Base-by-base conservation (phyloP, 1,140 invertebrate species). In the Anthonomus grandis region DNA sequence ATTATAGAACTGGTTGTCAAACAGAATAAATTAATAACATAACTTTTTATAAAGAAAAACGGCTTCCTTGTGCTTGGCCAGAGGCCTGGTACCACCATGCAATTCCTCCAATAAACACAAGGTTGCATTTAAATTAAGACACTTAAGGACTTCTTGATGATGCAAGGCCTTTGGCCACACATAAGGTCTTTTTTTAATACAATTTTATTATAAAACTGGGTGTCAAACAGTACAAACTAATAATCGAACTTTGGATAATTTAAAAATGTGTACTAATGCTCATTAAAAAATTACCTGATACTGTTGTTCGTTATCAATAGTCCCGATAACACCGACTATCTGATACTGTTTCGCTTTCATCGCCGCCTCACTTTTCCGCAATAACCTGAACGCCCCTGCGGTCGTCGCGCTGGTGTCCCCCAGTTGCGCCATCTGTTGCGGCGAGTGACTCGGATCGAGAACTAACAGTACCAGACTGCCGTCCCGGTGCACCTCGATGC, bases 331-430 rank as follows among this genome's bases (percentile, higher is more conserved):
- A 51, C 84, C 84, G 4, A 93, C 88, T 56, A 93, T 82, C 76
- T 95, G 91, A 75, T 93, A 95, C 73, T 93, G 90, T 41, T 82
- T 81, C 18, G 90, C 87, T 64, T 90, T 86, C 79, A 93, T 84
- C 0, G 86, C 83, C 27, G 81, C 75, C 12, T 86, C 75, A 27
- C 86, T 85, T 69, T 89, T 84, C 38, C 90, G 79, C 24, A 93
- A 77, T 27, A 89, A 80, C 38, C 87, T 76, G 74, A 91, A 79
- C 8, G 84, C 81, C 37, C 76, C 69, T 4, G 76, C 66, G n/a
- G 78, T 76, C 55, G 76, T 79, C n/a, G n/a, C n/a, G 51, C 74
- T 76, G 48, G 76, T 81, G 62, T 79, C 82, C 17, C 73, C 70
- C 38, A 87, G 81, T 61, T 83, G 80, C 36, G 79, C 74, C 80